phyloP scores from a whole-genome alignment of 2,113 vertebrate species.

The Gambusia affinis region DNA sequence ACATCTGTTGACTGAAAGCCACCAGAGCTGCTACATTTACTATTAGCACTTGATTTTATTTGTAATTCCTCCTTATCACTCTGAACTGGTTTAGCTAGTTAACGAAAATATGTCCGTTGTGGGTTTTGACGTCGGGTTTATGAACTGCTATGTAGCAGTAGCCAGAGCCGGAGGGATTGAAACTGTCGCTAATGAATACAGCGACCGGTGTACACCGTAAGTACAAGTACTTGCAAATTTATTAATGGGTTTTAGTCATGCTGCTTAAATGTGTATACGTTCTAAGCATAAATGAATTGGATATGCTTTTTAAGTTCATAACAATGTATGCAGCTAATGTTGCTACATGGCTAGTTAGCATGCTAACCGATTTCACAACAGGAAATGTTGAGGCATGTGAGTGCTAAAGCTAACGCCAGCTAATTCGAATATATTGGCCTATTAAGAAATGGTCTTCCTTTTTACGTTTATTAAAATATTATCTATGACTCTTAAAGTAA shows the following conservation, averaged over 20 bases:
- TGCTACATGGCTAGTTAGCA: constrained; percentile 57
- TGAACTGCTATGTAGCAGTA: constrained; percentile 96
- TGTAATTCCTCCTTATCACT: constrained; percentile 25
- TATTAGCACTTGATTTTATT: constrained; percentile 11
- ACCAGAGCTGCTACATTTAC: constrained; percentile 30
- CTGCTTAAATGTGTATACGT: background rate
- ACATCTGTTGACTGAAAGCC: constrained; percentile 45
- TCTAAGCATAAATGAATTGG: background rate
- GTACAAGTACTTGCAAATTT: constrained; percentile 47
- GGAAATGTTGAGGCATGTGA: constrained; percentile 63
- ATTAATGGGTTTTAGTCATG: background rate
- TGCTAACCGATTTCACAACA: constrained; percentile 63
- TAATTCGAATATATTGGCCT: constrained; percentile 14
- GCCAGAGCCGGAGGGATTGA: constrained; percentile 96
- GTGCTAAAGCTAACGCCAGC: constrained; percentile 63
- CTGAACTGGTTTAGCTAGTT: constrained; percentile 6
- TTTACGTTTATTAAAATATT: accelerated
- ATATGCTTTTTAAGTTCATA: background rate
- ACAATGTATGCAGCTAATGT: constrained; percentile 12
- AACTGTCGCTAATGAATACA: constrained; percentile 96
- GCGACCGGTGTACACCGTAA: constrained; percentile 96
- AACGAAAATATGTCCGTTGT: constrained; percentile 91
- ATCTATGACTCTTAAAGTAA: background rate
- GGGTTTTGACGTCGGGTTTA: constrained; percentile 93
- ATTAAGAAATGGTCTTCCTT: background rate